Evolutionary conservation across 2,888 invertebrate species (phyloP), one percentile per base, ranked within the genome.

Genomic region (Mythimna pallens): DNA sequence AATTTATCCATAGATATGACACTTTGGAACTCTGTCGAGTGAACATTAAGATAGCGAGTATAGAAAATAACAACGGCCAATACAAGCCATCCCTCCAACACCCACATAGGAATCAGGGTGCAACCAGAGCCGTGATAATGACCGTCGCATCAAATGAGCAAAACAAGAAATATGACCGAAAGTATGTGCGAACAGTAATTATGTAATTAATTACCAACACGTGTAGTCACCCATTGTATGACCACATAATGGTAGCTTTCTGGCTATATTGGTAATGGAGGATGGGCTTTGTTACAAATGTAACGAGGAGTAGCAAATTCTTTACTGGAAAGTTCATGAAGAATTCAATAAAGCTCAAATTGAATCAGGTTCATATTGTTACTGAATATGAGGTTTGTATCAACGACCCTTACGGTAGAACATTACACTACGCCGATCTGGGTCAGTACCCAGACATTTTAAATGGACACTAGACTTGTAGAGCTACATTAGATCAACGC

Each of bases 91-190:
- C 2, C 8, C 8, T 55, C 79, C 79, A 67, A 71, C 61, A 69
- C 55, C 47, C 43, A 76, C 74, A 81, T 78, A 78, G 70, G 71
- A 80, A 83, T 79, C 69, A 68, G 71, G 70, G 73, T 80, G 85
- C 80, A 86, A 88, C 84, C 68, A 78, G 87, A 88, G 77, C 76
- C 40, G 69, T 36, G 68, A 75, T 83, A 81, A 88, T 70, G 71
- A 22, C 47, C 63, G n/a, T 4, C 76, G 78, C 80, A 72, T 87
- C 82, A 75, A 79, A 71, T 83, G 75, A 43, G 68, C 69, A 68
- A 80, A 73, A 83, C 75, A 30, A 70, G 82, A 74, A 72, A 76
- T 71, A 57, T 67, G 55, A 75, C 66, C 62, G 65, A 62, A 73
- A 70, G 62, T 67, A 76, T 76, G 30, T 66, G 63, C 66, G 63